phyloP scores from a whole-genome alignment of 2,113 vertebrate species.

The Petromus typicus region DNA sequence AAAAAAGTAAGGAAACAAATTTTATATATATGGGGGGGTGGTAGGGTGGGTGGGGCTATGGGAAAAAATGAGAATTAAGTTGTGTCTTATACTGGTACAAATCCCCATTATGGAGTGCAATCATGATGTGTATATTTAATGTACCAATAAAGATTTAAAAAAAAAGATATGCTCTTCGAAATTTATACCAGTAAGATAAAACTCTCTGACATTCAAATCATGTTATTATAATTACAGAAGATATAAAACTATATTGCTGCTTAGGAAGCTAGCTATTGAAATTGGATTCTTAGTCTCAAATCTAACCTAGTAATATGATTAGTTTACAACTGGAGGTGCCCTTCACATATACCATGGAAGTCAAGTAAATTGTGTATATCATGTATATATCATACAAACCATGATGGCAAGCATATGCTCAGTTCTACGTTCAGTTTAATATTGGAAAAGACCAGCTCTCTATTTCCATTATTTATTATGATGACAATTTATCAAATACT shows the following conservation, averaged over 20 bases:
- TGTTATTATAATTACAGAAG: conserved; percentile 36
- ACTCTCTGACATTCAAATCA: conserved; percentile 8
- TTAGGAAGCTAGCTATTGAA: conserved; percentile 40
- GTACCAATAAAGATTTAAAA: no score
- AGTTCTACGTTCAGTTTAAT: not conserved
- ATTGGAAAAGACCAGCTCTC: conserved; percentile 12
- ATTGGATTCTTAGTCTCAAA: conserved; percentile 3
- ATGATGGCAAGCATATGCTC: not conserved
- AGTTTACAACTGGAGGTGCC: not conserved
- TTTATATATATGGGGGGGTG: no score
- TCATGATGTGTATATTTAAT: no score
- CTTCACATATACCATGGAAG: not conserved
- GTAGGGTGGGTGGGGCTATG: no score
- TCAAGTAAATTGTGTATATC: not conserved
- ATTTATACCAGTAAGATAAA: conserved; percentile 4
- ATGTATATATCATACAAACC: not conserved
- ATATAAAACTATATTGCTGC: not conserved
- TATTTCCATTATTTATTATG: conserved; percentile 29
- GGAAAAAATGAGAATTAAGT: no score
- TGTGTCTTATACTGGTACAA: no score
- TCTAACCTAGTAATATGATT: not conserved
- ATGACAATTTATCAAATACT: not conserved
- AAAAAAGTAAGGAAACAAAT: no score
- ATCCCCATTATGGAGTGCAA: no score
- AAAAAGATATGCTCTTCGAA: not conserved